Conservation (phyloP, 2,113 vertebrate species). For the Scortum barcoo region DNA sequence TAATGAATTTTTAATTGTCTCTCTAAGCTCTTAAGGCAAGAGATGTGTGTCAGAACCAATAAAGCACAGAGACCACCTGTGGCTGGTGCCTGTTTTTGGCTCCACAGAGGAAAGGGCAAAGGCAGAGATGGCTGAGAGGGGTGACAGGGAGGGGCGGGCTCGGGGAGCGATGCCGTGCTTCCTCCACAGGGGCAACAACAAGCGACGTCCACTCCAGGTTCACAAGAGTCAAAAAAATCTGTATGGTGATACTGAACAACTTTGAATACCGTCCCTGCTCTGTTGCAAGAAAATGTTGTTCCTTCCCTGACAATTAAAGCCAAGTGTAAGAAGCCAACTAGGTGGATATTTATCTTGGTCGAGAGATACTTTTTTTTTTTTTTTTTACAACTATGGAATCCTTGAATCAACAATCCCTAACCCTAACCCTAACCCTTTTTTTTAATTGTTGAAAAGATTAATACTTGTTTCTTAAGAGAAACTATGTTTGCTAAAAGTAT, state of each 20-base stretch:
- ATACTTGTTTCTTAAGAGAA: background rate
- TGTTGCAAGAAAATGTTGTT: background rate
- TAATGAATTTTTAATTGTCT: slow-evolving; percentile 81
- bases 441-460: background rate
- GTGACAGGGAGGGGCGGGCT: slow-evolving; percentile 27
- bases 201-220: slow-evolving; percentile 9
- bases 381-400: background rate
- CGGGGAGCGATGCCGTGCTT: slow-evolving; percentile 20
- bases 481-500: background rate
- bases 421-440: no score
- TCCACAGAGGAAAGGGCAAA: slow-evolving; percentile 76
- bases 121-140: slow-evolving; percentile 72
- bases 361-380: no score
- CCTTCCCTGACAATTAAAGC: background rate
- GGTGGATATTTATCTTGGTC: background rate
- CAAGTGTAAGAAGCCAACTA: background rate
- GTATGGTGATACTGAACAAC: slow-evolving; percentile 15
- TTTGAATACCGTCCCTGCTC: background rate
- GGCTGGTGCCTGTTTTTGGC: slow-evolving; percentile 75
- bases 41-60: slow-evolving; percentile 77
- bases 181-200: slow-evolving; percentile 28
- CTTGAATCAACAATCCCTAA: no score
- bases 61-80: slow-evolving; percentile 78
- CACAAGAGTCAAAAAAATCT: slow-evolving; percentile 13
- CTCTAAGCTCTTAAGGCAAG: slow-evolving; percentile 77